A percentile compares a stretch with the other conserved stretches of the same genome.
These are phyloP conservation scores for Boleophthalmus pectinirostris DNA, from an alignment of 2,113 vertebrate genomes.

Conservation along the genomic window DNA sequence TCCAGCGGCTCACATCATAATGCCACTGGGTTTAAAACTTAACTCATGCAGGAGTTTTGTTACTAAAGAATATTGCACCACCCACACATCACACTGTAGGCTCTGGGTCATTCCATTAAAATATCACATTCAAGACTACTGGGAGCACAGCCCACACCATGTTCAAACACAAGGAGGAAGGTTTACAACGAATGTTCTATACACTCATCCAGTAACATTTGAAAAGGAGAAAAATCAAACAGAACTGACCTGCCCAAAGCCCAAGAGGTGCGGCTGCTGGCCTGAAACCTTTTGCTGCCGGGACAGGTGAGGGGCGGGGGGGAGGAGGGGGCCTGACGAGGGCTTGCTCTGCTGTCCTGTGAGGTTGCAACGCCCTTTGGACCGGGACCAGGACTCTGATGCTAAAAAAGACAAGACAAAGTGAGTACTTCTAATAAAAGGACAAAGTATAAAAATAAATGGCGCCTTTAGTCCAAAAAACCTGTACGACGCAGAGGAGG, in stretches of 20 bases:
- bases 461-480: constrained; percentile 13
- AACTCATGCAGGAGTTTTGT: neutral
- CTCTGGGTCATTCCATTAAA: constrained; percentile 11
- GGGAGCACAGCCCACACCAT: neutral
- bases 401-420: constrained; percentile 31
- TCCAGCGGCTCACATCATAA: neutral
- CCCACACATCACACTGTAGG: neutral
- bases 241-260: constrained; percentile 87
- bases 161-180: neutral
- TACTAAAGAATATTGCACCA: neutral
- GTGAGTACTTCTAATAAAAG: constrained; percentile 8
- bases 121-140: neutral
- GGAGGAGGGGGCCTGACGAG: constrained; percentile 75
- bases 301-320: constrained; percentile 75
- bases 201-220: neutral
- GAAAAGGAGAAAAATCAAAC: neutral
- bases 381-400: constrained; percentile 85
- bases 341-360: constrained; percentile 81
- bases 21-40: constrained; percentile 2
- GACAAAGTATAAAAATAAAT: neutral
- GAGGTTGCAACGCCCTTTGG: constrained; percentile 84
- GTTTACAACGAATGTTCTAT: neutral
- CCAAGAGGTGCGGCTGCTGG: constrained; percentile 83
- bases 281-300: constrained; percentile 85
- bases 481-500: constrained; percentile 10